phyloP scores from a whole-genome alignment of 2,888 invertebrate genomes.

The Athetis lepigone region DNA sequence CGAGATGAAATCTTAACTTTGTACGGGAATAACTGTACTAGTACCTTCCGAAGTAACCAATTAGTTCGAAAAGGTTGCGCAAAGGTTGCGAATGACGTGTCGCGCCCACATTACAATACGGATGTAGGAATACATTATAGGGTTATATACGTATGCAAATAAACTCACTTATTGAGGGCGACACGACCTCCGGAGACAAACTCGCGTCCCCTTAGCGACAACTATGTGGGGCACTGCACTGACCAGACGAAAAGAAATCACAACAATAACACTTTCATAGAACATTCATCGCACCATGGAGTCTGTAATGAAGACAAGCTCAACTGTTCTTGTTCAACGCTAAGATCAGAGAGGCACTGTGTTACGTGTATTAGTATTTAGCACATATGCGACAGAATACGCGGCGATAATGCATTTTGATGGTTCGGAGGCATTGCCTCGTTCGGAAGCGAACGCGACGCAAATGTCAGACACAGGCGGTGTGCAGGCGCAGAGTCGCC shows the following conservation, averaged over 20 bases:
- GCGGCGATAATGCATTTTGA: conserved; percentile 86
- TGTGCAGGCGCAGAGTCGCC: conserved; percentile 83
- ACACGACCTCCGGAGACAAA: conserved; percentile 80
- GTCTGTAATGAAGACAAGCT: conserved; percentile 72
- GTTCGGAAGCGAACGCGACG: conserved; percentile 83
- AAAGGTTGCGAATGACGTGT: conserved; percentile 84
- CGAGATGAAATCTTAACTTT: conserved; percentile 27
- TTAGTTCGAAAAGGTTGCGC: conserved; percentile 74
- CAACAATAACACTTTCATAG: conserved; percentile 84
- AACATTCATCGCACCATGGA: conserved; percentile 82
- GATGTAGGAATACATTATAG: conserved; percentile 74
- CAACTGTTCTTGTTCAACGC: conserved; percentile 84
- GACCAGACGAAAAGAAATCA: conserved; percentile 85
- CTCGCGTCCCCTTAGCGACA: conserved; percentile 79
- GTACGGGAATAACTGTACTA: conserved; percentile 14
- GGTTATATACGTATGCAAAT: conserved; percentile 77
- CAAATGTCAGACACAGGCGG: conserved; percentile 80
- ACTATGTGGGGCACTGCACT: conserved; percentile 85
- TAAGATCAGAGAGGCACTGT: conserved; percentile 87
- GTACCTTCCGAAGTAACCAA: conserved; percentile 38
- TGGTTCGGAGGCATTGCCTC: conserved; percentile 84
- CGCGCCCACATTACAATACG: conserved; percentile 83
- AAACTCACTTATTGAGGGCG: conserved; percentile 85
- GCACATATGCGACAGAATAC: conserved; percentile 81
- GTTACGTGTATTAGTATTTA: conserved; percentile 77